Conservation (phyloP, 2,797 vertebrate species). For the Labeo calbasu region DNA sequence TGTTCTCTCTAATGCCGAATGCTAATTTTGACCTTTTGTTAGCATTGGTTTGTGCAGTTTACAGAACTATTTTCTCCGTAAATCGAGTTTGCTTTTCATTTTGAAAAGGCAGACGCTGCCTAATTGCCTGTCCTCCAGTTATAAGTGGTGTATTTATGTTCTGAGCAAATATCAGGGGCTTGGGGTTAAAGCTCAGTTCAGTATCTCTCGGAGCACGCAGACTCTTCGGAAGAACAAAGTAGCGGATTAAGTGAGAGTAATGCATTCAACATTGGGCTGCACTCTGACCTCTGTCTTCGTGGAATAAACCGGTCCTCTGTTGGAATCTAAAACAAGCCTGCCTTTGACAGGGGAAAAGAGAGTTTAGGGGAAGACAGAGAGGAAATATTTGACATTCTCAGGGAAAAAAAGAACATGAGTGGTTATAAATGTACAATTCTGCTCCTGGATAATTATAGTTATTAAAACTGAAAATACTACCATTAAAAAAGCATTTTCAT, state of each 20-base stretch:
- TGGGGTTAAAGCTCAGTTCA: constrained; percentile 38
- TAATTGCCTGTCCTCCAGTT: constrained; percentile 65
- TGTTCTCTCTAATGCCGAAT: constrained; percentile 56
- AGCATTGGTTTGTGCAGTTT: constrained; percentile 59
- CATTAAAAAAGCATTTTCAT: too few species aligned
- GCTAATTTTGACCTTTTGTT: constrained; percentile 72
- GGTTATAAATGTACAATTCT: too few species aligned
- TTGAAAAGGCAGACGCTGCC: constrained; percentile 59
- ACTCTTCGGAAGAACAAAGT: constrained; percentile 39
- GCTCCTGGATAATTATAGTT: too few species aligned
- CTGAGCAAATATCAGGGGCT: constrained; percentile 51
- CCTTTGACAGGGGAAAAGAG: constrained; percentile 6
- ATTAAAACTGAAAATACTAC: too few species aligned
- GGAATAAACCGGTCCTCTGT: neutral
- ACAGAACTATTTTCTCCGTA: constrained; percentile 58
- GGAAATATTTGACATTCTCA: neutral
- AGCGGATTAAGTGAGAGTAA: constrained; percentile 36
- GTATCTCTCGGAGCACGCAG: constrained; percentile 18
- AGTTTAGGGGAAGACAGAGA: neutral
- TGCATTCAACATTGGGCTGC: constrained; percentile 8
- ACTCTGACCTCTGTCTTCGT: constrained; percentile 31
- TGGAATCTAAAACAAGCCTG: constrained; percentile 13
- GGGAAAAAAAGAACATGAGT: neutral
- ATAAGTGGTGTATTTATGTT: constrained; percentile 51
- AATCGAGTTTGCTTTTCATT: constrained; percentile 63